A percentile compares a stretch with the other conserved stretches of the same genome.
Evolutionary conservation across 2,888 invertebrate species (phyloP).

Genomic region (Melanostoma mellinum): DNA sequence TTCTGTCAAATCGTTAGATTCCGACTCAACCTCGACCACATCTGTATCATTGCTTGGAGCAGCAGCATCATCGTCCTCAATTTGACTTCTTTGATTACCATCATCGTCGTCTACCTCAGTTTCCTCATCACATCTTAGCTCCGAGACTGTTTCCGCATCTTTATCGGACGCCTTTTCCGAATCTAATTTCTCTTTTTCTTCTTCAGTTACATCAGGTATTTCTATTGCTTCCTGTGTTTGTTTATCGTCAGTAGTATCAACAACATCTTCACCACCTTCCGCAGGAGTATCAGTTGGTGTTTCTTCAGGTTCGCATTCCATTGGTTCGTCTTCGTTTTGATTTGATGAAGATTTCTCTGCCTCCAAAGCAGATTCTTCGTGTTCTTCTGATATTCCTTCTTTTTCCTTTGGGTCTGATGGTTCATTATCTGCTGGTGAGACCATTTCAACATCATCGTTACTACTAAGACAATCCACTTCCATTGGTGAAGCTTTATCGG

Average conservation of each 20-base stretch:
- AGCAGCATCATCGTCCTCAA: constrained; percentile 33
- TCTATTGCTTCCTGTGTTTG: constrained; percentile 68
- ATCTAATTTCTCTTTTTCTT: constrained; percentile 18
- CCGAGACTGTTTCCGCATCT: not conserved
- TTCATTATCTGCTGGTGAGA: constrained; percentile 52
- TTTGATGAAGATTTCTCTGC: constrained; percentile 39
- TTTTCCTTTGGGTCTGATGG: constrained; percentile 49
- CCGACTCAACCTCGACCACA: constrained; percentile 7
- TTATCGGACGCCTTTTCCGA: constrained; percentile 11
- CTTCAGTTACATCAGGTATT: constrained; percentile 19
- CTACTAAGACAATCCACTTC: constrained; percentile 73
- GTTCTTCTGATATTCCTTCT: constrained; percentile 74
- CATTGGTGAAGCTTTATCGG: constrained; percentile 47
- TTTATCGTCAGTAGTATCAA: constrained; percentile 38
- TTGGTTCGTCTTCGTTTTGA: constrained; percentile 60
- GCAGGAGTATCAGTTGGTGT: constrained; percentile 36
- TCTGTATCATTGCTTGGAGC: constrained; percentile 38
- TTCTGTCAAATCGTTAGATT: constrained; percentile 3
- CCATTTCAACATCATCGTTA: constrained; percentile 72
- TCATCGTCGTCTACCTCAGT: constrained; percentile 17
- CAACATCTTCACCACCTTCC: constrained; percentile 47
- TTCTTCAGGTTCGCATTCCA: constrained; percentile 43
- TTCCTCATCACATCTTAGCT: not conserved
- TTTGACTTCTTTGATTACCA: constrained; percentile 6
- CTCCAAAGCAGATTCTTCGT: constrained; percentile 73